Evolutionary conservation across 2,888 invertebrate species (phyloP).

Genomic region (Coremacera marginata): DNA sequence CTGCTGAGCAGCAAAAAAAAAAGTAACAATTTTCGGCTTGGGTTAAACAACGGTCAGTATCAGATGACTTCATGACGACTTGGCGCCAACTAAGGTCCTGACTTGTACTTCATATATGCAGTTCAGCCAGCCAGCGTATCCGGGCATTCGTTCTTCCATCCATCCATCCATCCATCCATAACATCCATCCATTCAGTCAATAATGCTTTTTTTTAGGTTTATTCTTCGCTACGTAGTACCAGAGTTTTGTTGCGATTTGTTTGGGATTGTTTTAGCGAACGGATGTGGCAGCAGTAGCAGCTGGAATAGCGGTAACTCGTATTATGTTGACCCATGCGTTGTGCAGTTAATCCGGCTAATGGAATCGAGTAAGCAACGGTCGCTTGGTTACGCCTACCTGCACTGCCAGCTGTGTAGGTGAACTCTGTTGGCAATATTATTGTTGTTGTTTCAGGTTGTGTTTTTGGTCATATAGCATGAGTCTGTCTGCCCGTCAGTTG

Average conservation of each 20-base stretch:
- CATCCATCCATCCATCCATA: neutral
- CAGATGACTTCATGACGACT: neutral
- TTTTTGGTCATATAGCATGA: neutral
- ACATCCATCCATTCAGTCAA: neutral
- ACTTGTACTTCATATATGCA: no score
- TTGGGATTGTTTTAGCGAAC: no score
- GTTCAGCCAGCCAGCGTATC: neutral
- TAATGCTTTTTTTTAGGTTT: no score
- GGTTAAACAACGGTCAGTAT: neutral
- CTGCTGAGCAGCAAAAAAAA: neutral
- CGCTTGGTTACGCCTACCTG: neutral
- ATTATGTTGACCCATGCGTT: neutral
- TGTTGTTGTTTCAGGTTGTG: neutral
- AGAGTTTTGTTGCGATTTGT: no score
- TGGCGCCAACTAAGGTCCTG: neutral
- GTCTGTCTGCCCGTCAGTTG: no score
- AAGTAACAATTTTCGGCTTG: neutral
- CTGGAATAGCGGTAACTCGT: neutral
- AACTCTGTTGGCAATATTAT: neutral
- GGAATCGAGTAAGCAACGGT: neutral
- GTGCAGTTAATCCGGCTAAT: constrained; percentile 2
- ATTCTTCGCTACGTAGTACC: no score
- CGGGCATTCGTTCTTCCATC: neutral
- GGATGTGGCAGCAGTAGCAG: neutral
- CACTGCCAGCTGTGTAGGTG: neutral